phyloP scores from a whole-genome alignment of 2,113 vertebrate species.

The Dasyurus viverrinus region DNA sequence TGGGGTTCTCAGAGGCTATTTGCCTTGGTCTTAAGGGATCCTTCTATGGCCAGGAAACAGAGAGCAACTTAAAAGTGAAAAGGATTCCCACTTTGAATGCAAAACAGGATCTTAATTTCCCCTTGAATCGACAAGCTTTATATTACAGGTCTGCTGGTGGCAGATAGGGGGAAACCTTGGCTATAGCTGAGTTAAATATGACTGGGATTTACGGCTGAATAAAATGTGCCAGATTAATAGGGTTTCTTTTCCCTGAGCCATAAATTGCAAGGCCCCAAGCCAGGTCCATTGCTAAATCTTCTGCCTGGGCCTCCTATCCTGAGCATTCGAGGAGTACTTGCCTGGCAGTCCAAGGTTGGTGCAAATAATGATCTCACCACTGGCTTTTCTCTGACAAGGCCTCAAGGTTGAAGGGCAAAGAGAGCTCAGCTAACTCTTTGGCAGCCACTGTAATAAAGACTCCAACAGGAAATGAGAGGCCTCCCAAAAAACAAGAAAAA shows the following conservation, averaged over 20 bases:
- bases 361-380: constrained; percentile 51
- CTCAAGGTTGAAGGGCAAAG: constrained; percentile 28
- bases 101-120: constrained; percentile 66
- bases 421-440: background rate
- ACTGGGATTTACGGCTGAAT: constrained; percentile 71
- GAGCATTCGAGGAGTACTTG: constrained; percentile 14
- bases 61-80: background rate
- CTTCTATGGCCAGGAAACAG: background rate
- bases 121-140: constrained; percentile 50
- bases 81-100: constrained; percentile 47
- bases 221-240: constrained; percentile 75
- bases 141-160: constrained; percentile 57
- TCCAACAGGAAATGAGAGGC: background rate
- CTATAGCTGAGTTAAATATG: constrained; percentile 74
- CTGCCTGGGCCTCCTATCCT: constrained; percentile 32
- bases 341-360: constrained; percentile 44
- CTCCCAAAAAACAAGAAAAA: background rate
- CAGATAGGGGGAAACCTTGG: constrained; percentile 60
- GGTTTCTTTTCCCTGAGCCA: constrained; percentile 65
- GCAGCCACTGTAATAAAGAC: background rate
- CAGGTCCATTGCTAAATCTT: constrained; percentile 70
- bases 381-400: background rate
- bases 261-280: constrained; percentile 68
- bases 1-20: background rate
- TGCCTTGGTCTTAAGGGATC: background rate